These are phyloP conservation scores for Bostrychus sinensis DNA, from an alignment of 2,113 vertebrate genomes.

Conservation along the genomic window DNA sequence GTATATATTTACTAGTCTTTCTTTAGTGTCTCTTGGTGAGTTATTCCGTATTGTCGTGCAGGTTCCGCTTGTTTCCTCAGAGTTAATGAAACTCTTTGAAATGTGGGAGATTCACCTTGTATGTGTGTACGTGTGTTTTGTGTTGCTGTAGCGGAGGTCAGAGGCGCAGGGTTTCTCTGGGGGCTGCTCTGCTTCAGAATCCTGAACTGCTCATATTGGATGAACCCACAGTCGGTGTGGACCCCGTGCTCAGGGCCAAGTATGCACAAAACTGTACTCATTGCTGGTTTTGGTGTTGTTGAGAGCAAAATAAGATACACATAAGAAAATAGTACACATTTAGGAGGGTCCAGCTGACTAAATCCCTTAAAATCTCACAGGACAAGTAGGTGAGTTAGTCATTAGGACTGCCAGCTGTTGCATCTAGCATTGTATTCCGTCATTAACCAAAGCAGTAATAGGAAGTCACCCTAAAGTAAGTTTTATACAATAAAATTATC, in stretches of 20 bases:
- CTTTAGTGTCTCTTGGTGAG: background rate
- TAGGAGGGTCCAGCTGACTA: too few species aligned
- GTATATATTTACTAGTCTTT: background rate
- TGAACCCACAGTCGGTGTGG: slow-evolving; percentile 83
- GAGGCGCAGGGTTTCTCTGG: slow-evolving; percentile 77
- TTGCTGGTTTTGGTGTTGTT: too few species aligned
- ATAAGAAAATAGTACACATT: too few species aligned
- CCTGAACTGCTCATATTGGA: slow-evolving; percentile 82
- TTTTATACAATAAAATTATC: too few species aligned
- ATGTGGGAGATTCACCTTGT: background rate
- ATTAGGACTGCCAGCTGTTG: too few species aligned
- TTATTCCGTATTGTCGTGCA: slow-evolving; percentile 32
- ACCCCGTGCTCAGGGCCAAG: slow-evolving; percentile 81
- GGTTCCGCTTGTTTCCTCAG: slow-evolving; percentile 37
- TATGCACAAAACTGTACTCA: slow-evolving; percentile 39
- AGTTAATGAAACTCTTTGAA: slow-evolving; percentile 1
- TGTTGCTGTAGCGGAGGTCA: slow-evolving; percentile 76
- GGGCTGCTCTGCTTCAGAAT: slow-evolving; percentile 81
- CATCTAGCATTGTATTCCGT: too few species aligned
- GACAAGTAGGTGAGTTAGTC: too few species aligned
- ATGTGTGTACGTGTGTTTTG: background rate
- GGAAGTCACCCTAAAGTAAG: too few species aligned
- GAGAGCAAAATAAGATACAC: too few species aligned
- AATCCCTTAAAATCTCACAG: too few species aligned
- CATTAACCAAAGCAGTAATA: too few species aligned